Evolutionary conservation across 2,113 vertebrate genomes (phyloP).

Genomic region (Empidonax traillii): DNA sequence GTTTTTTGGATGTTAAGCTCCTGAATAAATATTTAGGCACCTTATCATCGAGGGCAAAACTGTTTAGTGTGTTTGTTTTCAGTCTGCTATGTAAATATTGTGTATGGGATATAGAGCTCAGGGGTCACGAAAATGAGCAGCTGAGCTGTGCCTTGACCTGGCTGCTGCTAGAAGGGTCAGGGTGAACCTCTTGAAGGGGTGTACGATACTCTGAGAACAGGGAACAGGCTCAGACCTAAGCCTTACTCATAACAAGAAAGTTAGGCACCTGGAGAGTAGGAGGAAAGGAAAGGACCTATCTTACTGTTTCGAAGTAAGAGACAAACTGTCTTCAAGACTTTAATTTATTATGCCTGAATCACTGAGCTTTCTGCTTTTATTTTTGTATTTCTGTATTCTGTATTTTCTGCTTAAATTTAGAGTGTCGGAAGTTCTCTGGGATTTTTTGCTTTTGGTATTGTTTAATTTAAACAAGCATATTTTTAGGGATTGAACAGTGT

Average conservation of each 20-base stretch:
- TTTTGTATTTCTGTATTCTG: neutral
- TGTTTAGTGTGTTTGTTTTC: neutral
- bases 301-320: neutral
- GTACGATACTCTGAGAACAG: neutral
- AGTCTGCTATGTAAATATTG: neutral
- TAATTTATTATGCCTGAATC: neutral
- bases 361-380: neutral
- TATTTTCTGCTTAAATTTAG: neutral
- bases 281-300: neutral
- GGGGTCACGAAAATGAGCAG: neutral
- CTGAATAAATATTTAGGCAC: neutral
- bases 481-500: neutral
- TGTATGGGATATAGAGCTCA: neutral
- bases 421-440: rapidly evolving
- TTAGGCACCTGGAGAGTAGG: neutral
- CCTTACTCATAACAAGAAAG: neutral
- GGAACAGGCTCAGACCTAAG: neutral
- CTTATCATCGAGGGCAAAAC: neutral
- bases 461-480: neutral
- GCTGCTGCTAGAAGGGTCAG: neutral
- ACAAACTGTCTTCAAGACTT: neutral
- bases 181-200: neutral
- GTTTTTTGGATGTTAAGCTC: neutral
- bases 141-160: neutral
- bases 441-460: neutral